A percentile compares a stretch with the other conserved stretches of the same genome.
phyloP scores from a whole-genome alignment of 1,140 invertebrate genomes.

The Zaprionus vittiger region DNA sequence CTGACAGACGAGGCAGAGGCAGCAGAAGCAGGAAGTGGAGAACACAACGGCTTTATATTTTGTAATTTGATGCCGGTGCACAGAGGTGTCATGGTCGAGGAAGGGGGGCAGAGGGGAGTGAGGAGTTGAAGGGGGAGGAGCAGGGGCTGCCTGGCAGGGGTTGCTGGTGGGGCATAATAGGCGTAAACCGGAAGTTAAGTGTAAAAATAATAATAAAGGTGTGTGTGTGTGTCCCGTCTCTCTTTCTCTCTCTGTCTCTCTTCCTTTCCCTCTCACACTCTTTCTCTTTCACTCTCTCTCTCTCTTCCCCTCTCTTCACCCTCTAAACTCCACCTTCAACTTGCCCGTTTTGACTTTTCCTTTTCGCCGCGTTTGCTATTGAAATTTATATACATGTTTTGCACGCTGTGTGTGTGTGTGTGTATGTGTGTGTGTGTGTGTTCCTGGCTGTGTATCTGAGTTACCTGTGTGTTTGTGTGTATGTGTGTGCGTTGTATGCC shows the following conservation, averaged over 20 bases:
- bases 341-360: conserved; percentile 59
- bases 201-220: conserved; percentile 83
- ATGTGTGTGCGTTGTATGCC: conserved; percentile 12
- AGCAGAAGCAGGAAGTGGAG: conserved; percentile 9
- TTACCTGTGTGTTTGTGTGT: conserved; percentile 9
- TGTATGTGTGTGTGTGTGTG: conserved; percentile 10
- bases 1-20: conserved; percentile 11
- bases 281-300: not conserved
- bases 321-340: not conserved
- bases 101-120: not conserved
- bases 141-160: not conserved
- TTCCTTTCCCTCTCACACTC: not conserved
- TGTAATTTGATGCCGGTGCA: conserved; percentile 72
- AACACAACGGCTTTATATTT: conserved; percentile 47
- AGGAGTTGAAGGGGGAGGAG: not conserved
- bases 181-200: conserved; percentile 83
- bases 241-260: not conserved
- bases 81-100: conserved; percentile 15
- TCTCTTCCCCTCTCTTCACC: conserved; percentile 1
- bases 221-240: conserved; percentile 35
- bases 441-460: conserved; percentile 13
- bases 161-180: conserved; percentile 59
- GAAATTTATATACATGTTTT: conserved; percentile 58
- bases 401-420: not conserved
- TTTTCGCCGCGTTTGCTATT: conserved; percentile 57